Base-by-base conservation (phyloP, 2,797 vertebrate genomes). In the Spinibarbus caldwelli region DNA sequence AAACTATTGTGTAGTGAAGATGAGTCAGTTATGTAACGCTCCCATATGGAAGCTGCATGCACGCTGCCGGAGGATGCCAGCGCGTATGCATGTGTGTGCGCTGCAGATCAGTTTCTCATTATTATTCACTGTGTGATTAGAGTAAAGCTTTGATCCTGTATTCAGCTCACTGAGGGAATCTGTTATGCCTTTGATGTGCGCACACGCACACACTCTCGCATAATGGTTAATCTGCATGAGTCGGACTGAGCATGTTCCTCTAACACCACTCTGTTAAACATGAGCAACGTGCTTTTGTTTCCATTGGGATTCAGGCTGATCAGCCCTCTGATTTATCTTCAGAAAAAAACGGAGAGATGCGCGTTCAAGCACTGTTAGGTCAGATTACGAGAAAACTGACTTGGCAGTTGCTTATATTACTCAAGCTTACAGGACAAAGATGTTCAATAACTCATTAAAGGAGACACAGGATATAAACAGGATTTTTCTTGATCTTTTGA, bases 21-120 rank as follows among this genome's bases (percentile, higher is more conserved):
- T 68, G 76, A 78, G 41, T 29, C n/a, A 34, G 82, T 91, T 91
- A 89, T 82, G 80, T 88, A 89, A 89, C 49, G 26, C 57, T 87
- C 84, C 82, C 84, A 75, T 83, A 88, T 86, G 62, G 52, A 86
- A 71, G 54, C 84, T 81, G 62, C 64, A 38, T 87, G 75, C 82
- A 83, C 59, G 14, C 68, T 68, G 62, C 76, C 17, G 19, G 57
- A 66, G 82, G 62, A 84, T 82, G 85, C 73, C 45, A 67, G 80
- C 10, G 52, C 15, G 49, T 41, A 11, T 7, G 54, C 26, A 43
- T 36, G 57, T 26, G 76, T n/a, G 54, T 1, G 73, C 0, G 36
- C 26, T 34, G 83, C 72, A 75, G 73, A 52, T 87, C 64, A 41
- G 79, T 77, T 59, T 84, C 83, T 84, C 75, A 78, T 84, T 84